Base-by-base conservation (phyloP, 2,113 vertebrate species). In the Nothoprocta pentlandii region DNA sequence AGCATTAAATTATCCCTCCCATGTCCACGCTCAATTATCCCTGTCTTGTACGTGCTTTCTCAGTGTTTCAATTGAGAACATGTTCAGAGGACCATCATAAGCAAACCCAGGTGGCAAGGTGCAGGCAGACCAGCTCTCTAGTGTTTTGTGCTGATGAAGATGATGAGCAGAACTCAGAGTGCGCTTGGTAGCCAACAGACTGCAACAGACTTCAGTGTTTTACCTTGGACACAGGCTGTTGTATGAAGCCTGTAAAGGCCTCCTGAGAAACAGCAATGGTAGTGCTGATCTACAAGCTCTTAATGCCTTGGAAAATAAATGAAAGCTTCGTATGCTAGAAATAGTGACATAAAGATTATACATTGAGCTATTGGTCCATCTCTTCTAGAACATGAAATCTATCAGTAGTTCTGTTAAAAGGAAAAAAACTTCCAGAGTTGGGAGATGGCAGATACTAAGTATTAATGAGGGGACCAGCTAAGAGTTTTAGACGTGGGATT, bases 1-100 rank as follows among this genome's bases (percentile, higher is more conserved):
- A 75, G 32, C 0, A 0, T 23, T 84, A 0, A 0, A 25, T 44
- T 61, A 23, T 25, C 16, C 1, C 5, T 2, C 2, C 53, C 30
- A 53, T 77, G 16, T 80, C 39, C 3, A 0, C 16, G 39, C 41
- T 26, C 21, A 49, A 49, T 56, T 61, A 23, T 25, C 16, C 1
- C 4, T 2, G 2, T 58, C n/a, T 62, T 77, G 16, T 80, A 44
- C 3, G 0, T 19, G 39, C 36, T 26, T 76, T 47, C 25, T 62
- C 39, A 46, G 46, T 41, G 26, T 5, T 58, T 59, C 41, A 22
- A 28, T 36, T 16, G 28, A 32, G 54, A 46, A 8, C 13, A 7
- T 62, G 77, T 81, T 58, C 64, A 51, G 39, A 36, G 68, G 39
- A 53, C 25, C 28, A 6, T 80, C 44, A 8, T 69, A 90, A 62